These are phyloP conservation scores for Stegostoma tigrinum DNA, from an alignment of 2,113 vertebrate species.

Conservation along the genomic window DNA sequence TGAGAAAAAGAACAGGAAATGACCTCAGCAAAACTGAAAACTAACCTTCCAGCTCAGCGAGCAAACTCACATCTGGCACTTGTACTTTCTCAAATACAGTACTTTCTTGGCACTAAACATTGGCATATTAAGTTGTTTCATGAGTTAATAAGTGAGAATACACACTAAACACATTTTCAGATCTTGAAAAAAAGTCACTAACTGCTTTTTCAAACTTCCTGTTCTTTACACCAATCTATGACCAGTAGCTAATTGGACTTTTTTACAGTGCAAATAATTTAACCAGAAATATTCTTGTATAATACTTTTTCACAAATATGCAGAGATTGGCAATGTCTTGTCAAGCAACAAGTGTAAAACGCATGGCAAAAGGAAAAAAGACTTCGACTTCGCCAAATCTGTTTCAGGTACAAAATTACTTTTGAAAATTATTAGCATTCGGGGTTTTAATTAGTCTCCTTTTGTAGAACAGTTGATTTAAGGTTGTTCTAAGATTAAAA, in stretches of 20 bases:
- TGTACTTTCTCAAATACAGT: background rate
- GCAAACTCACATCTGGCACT: no score
- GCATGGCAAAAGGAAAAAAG: constrained; percentile 64
- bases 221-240: background rate
- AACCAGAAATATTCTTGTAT: background rate
- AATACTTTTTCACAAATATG: constrained; percentile 39
- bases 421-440: background rate
- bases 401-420: constrained; percentile 51
- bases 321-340: constrained; percentile 42
- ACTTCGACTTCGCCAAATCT: constrained; percentile 54
- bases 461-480: background rate
- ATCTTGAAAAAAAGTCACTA: background rate
- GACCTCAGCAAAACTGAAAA: no score
- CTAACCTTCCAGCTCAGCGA: no score
- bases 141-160: background rate
- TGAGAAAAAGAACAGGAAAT: no score
- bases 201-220: background rate
- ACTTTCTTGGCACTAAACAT: background rate
- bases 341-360: constrained; percentile 39
- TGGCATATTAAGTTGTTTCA: background rate
- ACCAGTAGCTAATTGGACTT: background rate
- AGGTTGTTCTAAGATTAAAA: background rate
- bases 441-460: background rate
- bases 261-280: background rate
- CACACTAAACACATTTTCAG: background rate